Percentiles rank a stretch among this genome's conserved stretches.
phyloP scores from a whole-genome alignment of 2,888 invertebrate species.

The Drosophila helvetica region DNA sequence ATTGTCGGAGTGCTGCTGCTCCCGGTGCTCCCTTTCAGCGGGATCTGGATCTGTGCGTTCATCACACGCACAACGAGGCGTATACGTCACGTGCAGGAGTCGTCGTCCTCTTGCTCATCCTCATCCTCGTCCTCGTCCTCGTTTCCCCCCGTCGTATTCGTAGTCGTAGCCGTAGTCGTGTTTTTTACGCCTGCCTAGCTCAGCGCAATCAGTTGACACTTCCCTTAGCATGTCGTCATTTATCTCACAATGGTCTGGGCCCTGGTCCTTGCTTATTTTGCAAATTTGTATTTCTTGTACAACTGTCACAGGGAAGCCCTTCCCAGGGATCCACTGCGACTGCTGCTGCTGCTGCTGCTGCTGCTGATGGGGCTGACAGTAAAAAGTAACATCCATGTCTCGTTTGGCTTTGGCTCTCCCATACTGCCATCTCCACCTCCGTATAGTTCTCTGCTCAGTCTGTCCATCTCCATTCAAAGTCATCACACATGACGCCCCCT shows the following conservation, averaged over 20 bases:
- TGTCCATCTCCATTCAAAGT: constrained; percentile 49
- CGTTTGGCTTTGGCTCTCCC: constrained; percentile 37
- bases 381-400: constrained; percentile 69
- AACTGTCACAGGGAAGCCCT: constrained; percentile 64
- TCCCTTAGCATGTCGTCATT: constrained; percentile 78
- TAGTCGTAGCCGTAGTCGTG: constrained; percentile 21
- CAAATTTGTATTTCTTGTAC: constrained; percentile 79
- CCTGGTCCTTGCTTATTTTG: constrained; percentile 70
- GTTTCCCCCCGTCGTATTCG: not conserved
- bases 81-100: constrained; percentile 75
- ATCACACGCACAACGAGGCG: constrained; percentile 74
- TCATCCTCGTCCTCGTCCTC: too few relatives aligned
- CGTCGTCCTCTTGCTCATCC: not conserved
- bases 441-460: constrained; percentile 10
- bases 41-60: constrained; percentile 28
- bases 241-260: constrained; percentile 59
- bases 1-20: constrained; percentile 50
- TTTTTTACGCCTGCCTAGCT: constrained; percentile 75
- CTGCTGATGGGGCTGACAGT: constrained; percentile 49
- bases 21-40: not conserved
- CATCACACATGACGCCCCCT: constrained; percentile 34
- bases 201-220: constrained; percentile 79
- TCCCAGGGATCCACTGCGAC: constrained; percentile 34
- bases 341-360: constrained; percentile 3
- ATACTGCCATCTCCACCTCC: not conserved